These are phyloP conservation scores for Papilio aristodemus DNA, from an alignment of 1,140 invertebrate species.

Conservation along the genomic window DNA sequence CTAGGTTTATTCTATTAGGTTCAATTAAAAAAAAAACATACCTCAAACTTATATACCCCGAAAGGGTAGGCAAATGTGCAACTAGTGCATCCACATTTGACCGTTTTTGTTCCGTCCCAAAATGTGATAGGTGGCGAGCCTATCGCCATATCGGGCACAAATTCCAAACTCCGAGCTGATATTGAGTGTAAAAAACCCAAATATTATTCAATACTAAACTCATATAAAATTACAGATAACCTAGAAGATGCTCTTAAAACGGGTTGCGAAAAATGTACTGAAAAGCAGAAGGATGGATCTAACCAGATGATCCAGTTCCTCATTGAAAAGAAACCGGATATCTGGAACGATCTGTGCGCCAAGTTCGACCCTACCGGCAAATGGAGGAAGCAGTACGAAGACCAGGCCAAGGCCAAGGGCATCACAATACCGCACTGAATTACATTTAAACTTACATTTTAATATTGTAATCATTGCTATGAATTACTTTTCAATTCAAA, in stretches of 20 bases:
- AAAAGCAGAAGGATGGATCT: conserved; percentile 80
- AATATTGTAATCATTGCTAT: not conserved
- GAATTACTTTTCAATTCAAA: too few relatives aligned
- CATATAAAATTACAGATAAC: conserved; percentile 61
- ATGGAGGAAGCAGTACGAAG: conserved; percentile 82
- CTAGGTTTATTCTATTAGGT: too few relatives aligned
- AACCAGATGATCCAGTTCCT: conserved; percentile 78
- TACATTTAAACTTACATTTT: not conserved
- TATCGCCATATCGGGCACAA: too few relatives aligned
- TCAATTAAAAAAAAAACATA: too few relatives aligned
- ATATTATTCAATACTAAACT: conserved; percentile 58
- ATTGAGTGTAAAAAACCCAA: too few relatives aligned
- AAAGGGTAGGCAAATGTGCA: too few relatives aligned
- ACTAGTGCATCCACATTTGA: too few relatives aligned
- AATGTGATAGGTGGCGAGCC: too few relatives aligned
- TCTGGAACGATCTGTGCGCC: conserved; percentile 81
- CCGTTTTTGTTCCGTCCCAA: too few relatives aligned
- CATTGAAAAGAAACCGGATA: conserved; percentile 80
- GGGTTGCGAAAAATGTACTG: conserved; percentile 83
- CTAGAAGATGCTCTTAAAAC: conserved; percentile 83
- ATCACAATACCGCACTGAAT: conserved; percentile 49
- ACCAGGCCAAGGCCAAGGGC: conserved; percentile 73
- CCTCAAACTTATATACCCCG: too few relatives aligned
- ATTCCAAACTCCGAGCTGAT: too few relatives aligned
- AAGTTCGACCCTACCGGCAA: conserved; percentile 83